Evolutionary conservation across 1,140 invertebrate genomes (phyloP), one percentile per base, ranked within the genome.

Genomic region (Eufriesea mexicana): DNA sequence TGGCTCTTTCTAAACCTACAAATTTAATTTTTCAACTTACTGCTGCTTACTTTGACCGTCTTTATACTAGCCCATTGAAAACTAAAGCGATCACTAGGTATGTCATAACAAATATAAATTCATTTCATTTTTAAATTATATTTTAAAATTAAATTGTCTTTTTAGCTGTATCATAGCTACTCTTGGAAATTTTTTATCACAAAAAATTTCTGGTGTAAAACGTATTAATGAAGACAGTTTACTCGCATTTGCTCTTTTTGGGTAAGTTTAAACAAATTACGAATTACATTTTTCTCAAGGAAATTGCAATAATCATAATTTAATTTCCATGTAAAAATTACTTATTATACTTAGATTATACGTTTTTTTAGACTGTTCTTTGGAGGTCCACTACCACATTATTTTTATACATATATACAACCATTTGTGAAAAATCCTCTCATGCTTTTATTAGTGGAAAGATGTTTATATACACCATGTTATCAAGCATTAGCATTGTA

Each of bases 71-170:
- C 93, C 96, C 96, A 5, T 93, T 97, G 35, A 96, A 95, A 92
- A 97, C 96, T 6, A 97, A 97, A 94, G 96, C 96, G 45, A 92
- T 97, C 72, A 97, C 96, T 54, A 96, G 96, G 96, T 97, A 94
- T 62, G 74, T 71, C 68, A 61, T 62, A 64, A 14, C 7, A 14
- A 68, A 68, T 12, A 45, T 51, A 67, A 16, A 57, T 51, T 71
- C 64, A 57, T 47, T 35, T 23, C 49, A 54, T 68, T 79, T 57
- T 10, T 54, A 16, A 83, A 64, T 74, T 51, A 64, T 62, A 57
- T 76, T 72, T 85, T 54, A 72, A 55, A 57, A 35, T 8, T 23
- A 47, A 20, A 14, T 35, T 76, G 79, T 76, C 61, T 83, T 91
- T 88, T 49, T 64, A 93, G 91, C 74, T 93, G 90, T 90, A 88